phyloP scores from a whole-genome alignment of 2,888 invertebrate species.

The Synergus japonicus region DNA sequence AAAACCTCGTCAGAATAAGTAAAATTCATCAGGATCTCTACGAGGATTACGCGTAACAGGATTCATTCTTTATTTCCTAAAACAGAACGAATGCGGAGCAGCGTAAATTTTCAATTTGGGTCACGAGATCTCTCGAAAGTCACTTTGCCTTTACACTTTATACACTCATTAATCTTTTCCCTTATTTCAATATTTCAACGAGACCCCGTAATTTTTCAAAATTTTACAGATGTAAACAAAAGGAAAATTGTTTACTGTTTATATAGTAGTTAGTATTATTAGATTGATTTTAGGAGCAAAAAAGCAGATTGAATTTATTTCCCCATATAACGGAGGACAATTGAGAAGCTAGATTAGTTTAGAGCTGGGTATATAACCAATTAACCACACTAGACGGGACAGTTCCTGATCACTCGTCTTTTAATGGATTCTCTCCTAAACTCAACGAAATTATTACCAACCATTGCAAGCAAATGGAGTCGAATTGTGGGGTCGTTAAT shows the following conservation, averaged over 20 bases:
- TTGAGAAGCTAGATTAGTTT: constrained; percentile 53
- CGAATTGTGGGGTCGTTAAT: constrained; percentile 20
- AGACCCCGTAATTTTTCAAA: too few species aligned
- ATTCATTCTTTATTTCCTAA: not conserved
- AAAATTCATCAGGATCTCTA: not conserved
- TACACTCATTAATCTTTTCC: not conserved
- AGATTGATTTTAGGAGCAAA: constrained; percentile 47
- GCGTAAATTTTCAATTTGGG: constrained; percentile 10
- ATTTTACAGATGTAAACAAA: too few species aligned
- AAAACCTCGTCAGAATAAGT: not conserved
- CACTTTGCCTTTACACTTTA: not conserved
- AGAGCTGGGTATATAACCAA: constrained; percentile 21
- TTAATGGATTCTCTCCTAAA: constrained; percentile 43
- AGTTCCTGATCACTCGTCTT: constrained; percentile 39
- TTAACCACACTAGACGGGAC: constrained; percentile 22
- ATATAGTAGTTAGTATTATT: not conserved
- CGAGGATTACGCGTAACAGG: constrained; percentile 13
- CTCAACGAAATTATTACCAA: constrained; percentile 11
- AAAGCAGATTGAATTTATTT: constrained; percentile 59
- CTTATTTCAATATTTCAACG: not conserved
- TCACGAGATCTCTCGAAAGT: constrained; percentile 12
- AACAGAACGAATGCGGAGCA: not conserved
- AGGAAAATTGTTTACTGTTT: too few species aligned
- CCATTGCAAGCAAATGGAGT: not conserved
- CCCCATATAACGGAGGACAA: constrained; percentile 53